Conservation (phyloP, 2,797 vertebrate species). For the Sandelia bainsii region DNA sequence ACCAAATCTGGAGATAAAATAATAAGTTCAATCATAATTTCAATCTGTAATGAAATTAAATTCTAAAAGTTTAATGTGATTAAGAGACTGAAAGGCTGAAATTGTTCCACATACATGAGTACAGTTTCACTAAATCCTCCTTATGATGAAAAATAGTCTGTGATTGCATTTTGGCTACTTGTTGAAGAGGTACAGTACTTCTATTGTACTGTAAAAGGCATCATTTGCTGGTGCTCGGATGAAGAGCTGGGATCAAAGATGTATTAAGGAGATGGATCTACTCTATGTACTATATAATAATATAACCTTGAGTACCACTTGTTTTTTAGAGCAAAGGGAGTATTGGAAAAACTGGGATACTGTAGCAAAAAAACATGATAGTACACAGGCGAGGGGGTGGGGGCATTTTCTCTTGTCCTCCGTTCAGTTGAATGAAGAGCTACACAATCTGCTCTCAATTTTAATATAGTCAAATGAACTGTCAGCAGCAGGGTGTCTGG, state of each 20-base stretch:
- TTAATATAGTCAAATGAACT: constrained; percentile 36
- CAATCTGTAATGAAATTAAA: background rate
- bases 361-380: constrained; percentile 33
- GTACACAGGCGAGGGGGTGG: background rate
- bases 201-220: background rate
- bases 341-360: constrained; percentile 30
- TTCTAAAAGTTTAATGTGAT: no score
- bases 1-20: background rate
- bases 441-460: constrained; percentile 31
- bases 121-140: background rate
- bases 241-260: constrained; percentile 61
- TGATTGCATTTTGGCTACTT: background rate
- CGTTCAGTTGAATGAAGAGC: constrained; percentile 1
- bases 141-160: background rate
- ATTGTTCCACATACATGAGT: no score
- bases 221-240: constrained; percentile 28
- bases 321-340: constrained; percentile 66
- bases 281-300: constrained; percentile 38
- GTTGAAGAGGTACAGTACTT: background rate
- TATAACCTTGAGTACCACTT: constrained; percentile 44
- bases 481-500: constrained; percentile 30
- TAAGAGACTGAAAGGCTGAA: background rate
- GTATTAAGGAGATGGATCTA: constrained; percentile 30
- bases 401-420: constrained; percentile 14
- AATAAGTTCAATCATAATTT: background rate